Conservation (phyloP, 2,113 vertebrate genomes). For the Sula dactylatra region DNA sequence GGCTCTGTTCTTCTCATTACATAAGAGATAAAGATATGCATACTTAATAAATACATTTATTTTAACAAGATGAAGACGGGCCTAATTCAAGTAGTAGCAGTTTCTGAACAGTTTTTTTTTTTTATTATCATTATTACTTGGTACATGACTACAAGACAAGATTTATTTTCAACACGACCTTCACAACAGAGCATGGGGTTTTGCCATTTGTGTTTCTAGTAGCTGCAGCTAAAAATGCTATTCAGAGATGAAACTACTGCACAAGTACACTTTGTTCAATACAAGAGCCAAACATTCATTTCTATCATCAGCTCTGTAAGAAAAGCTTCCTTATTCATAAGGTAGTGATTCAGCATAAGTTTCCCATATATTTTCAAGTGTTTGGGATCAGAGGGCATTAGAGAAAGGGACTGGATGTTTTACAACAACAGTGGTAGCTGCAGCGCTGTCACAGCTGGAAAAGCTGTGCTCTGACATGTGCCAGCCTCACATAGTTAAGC, state of each 20-base stretch:
- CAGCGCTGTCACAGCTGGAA: neutral
- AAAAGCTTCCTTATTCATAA: conserved; percentile 22
- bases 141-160: neutral
- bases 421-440: neutral
- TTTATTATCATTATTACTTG: neutral
- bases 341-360: neutral
- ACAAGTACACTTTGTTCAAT: conserved; percentile 20
- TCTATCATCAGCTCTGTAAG: neutral
- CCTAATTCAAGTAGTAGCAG: conserved; percentile 18
- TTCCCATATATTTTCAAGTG: conserved; percentile 2
- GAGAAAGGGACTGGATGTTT: neutral
- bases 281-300: neutral
- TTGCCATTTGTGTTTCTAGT: conserved; percentile 1
- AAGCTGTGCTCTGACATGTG: neutral
- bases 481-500: accelerated
- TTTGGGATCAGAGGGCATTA: conserved; percentile 19
- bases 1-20: conserved; percentile 47
- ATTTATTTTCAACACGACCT: conserved; percentile 21
- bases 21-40: conserved; percentile 45
- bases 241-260: neutral
- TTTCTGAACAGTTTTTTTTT: conserved; percentile 23
- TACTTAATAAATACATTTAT: conserved; percentile 61
- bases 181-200: neutral
- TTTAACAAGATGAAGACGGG: conserved; percentile 39
- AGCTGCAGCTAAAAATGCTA: conserved; percentile 6